A percentile compares a stretch with the other conserved stretches of the same genome.
Conservation (phyloP, 2,113 vertebrate genomes). For the Saimiri boliviensis region DNA sequence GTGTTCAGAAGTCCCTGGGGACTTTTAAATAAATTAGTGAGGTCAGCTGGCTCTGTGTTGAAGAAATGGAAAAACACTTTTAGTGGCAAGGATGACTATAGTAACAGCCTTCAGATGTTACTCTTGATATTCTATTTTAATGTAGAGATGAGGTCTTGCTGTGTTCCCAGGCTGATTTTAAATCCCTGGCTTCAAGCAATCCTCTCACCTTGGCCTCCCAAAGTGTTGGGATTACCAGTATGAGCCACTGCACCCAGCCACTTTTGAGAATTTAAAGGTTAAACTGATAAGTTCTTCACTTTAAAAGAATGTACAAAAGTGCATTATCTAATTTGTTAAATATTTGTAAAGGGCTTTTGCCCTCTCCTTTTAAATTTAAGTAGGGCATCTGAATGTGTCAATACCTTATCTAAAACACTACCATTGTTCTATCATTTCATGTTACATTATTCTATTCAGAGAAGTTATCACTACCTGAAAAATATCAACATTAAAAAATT, state of each 20-base stretch:
- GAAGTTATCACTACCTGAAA: not conserved
- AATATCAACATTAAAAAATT: not conserved
- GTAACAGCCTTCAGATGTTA: not conserved
- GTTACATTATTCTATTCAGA: not conserved
- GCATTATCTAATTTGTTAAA: slow-evolving; percentile 24
- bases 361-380: not conserved
- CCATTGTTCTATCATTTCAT: not conserved
- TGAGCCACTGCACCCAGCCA: too few relatives aligned
- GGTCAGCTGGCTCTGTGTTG: not conserved
- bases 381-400: not conserved
- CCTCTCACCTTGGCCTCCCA: too few relatives aligned
- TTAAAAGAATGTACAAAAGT: not conserved
- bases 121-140: not conserved
- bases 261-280: slow-evolving; percentile 14
- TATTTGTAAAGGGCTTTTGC: slow-evolving; percentile 16
- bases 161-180: too few relatives aligned
- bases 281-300: not conserved
- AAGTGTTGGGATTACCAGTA: too few relatives aligned
- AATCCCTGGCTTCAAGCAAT: too few relatives aligned
- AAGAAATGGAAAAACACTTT: slow-evolving; percentile 7
- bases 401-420: not conserved
- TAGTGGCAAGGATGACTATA: not conserved
- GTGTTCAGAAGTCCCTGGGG: not conserved
- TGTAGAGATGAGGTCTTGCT: too few relatives aligned
- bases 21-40: not conserved